A percentile compares a stretch with the other conserved stretches of the same genome.
Conservation (phyloP, 2,113 vertebrate genomes). For the Bufo bufo region DNA sequence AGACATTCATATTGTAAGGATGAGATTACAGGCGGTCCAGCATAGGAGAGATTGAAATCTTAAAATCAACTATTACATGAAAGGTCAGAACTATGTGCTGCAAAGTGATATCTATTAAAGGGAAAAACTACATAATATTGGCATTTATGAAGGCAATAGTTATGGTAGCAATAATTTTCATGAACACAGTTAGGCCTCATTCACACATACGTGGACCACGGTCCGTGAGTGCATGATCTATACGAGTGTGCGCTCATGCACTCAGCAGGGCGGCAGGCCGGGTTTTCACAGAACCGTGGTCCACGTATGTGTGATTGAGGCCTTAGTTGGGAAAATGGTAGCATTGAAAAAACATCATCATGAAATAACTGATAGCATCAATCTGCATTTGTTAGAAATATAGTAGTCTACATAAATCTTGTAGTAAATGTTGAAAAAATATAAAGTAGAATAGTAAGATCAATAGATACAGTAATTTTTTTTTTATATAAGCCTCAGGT, state of each 20-base stretch:
- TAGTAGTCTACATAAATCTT: not conserved
- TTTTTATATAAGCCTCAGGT: not conserved
- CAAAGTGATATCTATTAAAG: not conserved
- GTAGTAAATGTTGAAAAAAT: not conserved
- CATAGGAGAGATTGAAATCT: slow-evolving; percentile 27
- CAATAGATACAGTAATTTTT: not conserved
- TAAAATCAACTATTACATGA: not conserved
- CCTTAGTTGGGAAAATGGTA: not conserved
- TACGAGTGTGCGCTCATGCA: too few species aligned
- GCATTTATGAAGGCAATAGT: not conserved
- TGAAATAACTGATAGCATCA: not conserved
- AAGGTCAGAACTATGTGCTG: not conserved
- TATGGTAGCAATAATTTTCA: not conserved
- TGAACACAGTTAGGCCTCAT: too few species aligned
- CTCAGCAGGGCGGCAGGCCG: too few species aligned
- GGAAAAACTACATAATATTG: not conserved
- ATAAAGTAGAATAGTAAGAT: not conserved
- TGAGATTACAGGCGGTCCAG: slow-evolving; percentile 3
- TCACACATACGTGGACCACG: too few species aligned
- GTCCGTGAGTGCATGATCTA: too few species aligned
- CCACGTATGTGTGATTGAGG: too few species aligned
- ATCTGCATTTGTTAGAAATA: not conserved
- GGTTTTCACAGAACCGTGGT: too few species aligned
- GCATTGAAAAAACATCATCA: not conserved
- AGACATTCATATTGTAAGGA: slow-evolving; percentile 16